Percentiles rank a stretch among this genome's conserved stretches.
Conservation (phyloP, 2,888 invertebrate species). For the Onthophagus sagittarius region DNA sequence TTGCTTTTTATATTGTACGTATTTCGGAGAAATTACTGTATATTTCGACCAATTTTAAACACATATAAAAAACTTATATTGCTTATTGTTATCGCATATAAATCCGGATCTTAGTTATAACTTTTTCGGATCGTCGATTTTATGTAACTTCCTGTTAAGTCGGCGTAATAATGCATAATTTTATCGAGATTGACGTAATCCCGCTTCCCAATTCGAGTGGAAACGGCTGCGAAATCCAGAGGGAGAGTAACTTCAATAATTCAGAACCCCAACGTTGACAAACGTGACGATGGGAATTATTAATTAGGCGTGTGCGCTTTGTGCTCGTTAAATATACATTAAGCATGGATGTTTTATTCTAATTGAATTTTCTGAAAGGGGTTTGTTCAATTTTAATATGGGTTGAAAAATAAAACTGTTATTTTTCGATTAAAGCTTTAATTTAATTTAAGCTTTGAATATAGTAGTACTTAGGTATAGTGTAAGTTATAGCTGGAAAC, state of each 20-base stretch:
- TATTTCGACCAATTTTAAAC: too few relatives aligned
- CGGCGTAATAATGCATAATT: neutral
- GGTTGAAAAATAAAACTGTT: neutral
- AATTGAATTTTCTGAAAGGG: neutral
- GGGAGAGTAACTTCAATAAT: neutral
- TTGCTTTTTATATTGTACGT: too few relatives aligned
- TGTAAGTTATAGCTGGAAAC: neutral
- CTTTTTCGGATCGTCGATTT: too few relatives aligned
- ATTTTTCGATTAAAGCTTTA: too few relatives aligned
- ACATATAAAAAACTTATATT: too few relatives aligned
- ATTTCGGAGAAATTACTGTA: too few relatives aligned
- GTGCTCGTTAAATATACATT: neutral
- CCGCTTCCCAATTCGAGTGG: too few relatives aligned
- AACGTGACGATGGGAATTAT: neutral
- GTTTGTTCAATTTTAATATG: neutral
- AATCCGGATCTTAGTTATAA: too few relatives aligned
- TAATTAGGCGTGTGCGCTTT: neutral
- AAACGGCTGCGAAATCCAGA: too few relatives aligned
- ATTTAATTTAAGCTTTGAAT: too few relatives aligned
- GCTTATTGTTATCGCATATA: too few relatives aligned
- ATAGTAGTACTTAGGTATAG: too few relatives aligned
- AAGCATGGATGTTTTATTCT: neutral
- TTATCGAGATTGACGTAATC: neutral
- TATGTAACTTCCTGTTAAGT: neutral
- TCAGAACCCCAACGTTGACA: neutral